A percentile compares a stretch with the other conserved stretches of the same genome.
Conservation (phyloP, 2,888 invertebrate genomes). For the Meiosimyza platycephala region DNA sequence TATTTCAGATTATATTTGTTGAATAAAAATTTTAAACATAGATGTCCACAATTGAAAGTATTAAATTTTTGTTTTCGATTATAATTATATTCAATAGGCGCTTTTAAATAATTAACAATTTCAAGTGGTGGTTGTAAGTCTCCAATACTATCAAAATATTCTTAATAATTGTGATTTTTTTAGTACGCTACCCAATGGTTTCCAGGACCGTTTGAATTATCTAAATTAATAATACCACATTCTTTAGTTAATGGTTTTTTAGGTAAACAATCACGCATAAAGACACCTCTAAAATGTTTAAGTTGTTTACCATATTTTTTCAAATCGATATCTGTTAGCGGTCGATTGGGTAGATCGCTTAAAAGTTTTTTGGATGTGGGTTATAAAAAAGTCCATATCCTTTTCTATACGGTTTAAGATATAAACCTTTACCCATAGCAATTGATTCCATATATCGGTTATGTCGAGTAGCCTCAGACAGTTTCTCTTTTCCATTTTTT, state of each 20-base stretch:
- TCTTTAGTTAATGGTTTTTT: no score
- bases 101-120: no score
- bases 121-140: neutral
- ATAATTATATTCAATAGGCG: slow-evolving; percentile 52
- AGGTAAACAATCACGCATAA: no score
- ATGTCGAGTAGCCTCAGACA: slow-evolving; percentile 50
- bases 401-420: slow-evolving; percentile 52
- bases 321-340: no score
- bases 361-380: no score
- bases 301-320: no score
- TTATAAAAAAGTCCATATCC: slow-evolving; percentile 19
- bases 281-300: no score
- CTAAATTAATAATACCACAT: neutral
- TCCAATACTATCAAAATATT: neutral
- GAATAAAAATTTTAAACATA: slow-evolving; percentile 39
- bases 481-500: slow-evolving; percentile 52
- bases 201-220: neutral
- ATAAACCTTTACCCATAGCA: slow-evolving; percentile 50
- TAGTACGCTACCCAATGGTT: neutral
- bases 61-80: slow-evolving; percentile 50
- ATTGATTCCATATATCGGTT: no score
- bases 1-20: slow-evolving; percentile 13
- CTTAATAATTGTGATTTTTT: slow-evolving; percentile 4
- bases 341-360: no score
- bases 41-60: slow-evolving; percentile 34